A percentile compares a stretch with the other conserved stretches of the same genome.
phyloP scores from a whole-genome alignment of 2,888 invertebrate species.

The Coenonympha arcania region DNA sequence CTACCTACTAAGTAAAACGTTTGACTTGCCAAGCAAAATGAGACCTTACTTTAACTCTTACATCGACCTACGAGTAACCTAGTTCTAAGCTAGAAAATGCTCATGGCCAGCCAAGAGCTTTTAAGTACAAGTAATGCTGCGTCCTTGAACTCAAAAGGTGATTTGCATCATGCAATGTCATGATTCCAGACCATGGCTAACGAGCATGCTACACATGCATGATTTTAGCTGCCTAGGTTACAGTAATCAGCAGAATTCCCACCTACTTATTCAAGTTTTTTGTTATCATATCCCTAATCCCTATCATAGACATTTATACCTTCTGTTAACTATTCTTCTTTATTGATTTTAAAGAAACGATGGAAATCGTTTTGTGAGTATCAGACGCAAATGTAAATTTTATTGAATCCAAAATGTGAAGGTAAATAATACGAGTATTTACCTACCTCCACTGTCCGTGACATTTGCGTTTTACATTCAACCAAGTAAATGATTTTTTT shows the following conservation, averaged over 20 bases:
- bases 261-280: too few species aligned
- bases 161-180: not conserved
- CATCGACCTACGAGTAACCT: not conserved
- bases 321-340: too few species aligned
- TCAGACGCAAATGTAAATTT: not conserved
- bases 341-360: too few species aligned
- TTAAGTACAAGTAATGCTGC: not conserved
- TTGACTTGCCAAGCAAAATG: too few species aligned
- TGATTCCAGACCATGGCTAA: not conserved
- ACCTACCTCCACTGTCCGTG: not conserved
- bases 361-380: too few species aligned
- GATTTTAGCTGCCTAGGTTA: not conserved
- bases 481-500: too few species aligned
- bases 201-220: not conserved
- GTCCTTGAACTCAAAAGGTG: not conserved
- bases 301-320: too few species aligned
- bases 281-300: too few species aligned
- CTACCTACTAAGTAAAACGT: too few species aligned
- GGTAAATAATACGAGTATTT: not conserved
- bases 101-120: not conserved
- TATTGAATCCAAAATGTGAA: conserved; percentile 1
- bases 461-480: not conserved
- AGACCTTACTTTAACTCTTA: not conserved
- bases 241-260: not conserved
- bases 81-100: not conserved